Conservation (phyloP, 2,113 vertebrate genomes). For the Pachypanchax playfairii region DNA sequence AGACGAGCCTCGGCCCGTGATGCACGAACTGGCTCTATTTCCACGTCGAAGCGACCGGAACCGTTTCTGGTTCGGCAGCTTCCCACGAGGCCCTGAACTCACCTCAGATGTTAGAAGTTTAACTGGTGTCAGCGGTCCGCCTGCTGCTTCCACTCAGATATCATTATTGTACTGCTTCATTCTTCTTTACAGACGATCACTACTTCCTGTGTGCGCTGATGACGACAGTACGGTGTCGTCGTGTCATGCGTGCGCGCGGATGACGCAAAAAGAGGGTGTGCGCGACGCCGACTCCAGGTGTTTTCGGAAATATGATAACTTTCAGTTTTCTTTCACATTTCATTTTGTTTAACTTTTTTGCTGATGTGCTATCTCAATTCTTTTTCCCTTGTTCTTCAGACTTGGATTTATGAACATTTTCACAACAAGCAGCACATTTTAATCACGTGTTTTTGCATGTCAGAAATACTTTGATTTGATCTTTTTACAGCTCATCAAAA, state of each 20-base stretch:
- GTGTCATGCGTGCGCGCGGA: no score
- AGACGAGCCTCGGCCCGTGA: neutral
- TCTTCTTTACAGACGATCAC: conserved; percentile 16
- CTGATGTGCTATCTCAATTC: no score
- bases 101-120: conserved; percentile 38
- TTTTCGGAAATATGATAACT: conserved; percentile 10
- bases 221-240: conserved; percentile 42
- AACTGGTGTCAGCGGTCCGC: conserved; percentile 1
- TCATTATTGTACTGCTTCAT: conserved; percentile 30
- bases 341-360: no score
- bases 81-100: conserved; percentile 28
- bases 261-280: no score
- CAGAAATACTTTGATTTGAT: no score
- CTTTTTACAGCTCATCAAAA: no score
- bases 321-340: no score
- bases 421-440: no score
- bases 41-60: neutral
- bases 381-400: no score
- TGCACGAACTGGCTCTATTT: neutral
- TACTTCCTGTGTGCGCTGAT: conserved; percentile 75
- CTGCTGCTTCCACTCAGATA: neutral
- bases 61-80: neutral
- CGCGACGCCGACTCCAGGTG: conserved; percentile 23
- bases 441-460: no score
- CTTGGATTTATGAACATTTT: no score